These are phyloP conservation scores for Sipha flava DNA, from an alignment of 1,140 invertebrate species.

Conservation along the genomic window DNA sequence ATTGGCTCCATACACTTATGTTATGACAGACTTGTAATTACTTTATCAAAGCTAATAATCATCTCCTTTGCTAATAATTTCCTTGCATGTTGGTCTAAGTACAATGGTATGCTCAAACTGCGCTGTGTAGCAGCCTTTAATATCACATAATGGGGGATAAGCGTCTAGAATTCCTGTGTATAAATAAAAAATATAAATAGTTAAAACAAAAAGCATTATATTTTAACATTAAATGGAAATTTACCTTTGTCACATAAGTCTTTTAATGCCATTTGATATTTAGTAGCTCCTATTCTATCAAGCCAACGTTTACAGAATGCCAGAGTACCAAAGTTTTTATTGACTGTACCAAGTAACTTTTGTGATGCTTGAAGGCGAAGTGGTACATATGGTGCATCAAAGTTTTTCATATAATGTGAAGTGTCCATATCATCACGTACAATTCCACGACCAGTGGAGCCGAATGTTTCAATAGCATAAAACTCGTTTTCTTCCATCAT, in stretches of 20 bases:
- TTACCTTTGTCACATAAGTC: slow-evolving; percentile 89
- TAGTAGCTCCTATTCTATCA: slow-evolving; percentile 90
- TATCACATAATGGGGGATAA: slow-evolving; percentile 96
- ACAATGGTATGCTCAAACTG: slow-evolving; percentile 99
- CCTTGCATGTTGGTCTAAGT: slow-evolving; percentile 95
- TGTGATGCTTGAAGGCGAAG: slow-evolving; percentile 86
- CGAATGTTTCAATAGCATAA: slow-evolving; percentile 99
- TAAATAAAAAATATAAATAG: neutral
- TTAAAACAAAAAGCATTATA: neutral
- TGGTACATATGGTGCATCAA: slow-evolving; percentile 86
- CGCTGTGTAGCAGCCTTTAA: slow-evolving; percentile 96
- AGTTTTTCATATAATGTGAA: slow-evolving; percentile 99
- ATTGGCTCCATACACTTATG: neutral
- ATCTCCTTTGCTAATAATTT: slow-evolving; percentile 89
- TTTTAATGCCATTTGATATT: slow-evolving; percentile 97
- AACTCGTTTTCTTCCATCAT: slow-evolving; percentile 99
- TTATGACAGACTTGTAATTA: neutral
- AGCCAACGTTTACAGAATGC: slow-evolving; percentile 99
- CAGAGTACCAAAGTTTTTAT: slow-evolving; percentile 95
- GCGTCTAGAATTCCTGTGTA: slow-evolving; percentile 72
- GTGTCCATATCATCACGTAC: slow-evolving; percentile 99
- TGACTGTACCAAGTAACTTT: slow-evolving; percentile 85
- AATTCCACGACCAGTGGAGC: slow-evolving; percentile 91
- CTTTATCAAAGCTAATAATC: slow-evolving; percentile 63
- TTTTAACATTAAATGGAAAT: neutral